Conservation (phyloP, 2,113 vertebrate species). For the Atherinomorus stipes region DNA sequence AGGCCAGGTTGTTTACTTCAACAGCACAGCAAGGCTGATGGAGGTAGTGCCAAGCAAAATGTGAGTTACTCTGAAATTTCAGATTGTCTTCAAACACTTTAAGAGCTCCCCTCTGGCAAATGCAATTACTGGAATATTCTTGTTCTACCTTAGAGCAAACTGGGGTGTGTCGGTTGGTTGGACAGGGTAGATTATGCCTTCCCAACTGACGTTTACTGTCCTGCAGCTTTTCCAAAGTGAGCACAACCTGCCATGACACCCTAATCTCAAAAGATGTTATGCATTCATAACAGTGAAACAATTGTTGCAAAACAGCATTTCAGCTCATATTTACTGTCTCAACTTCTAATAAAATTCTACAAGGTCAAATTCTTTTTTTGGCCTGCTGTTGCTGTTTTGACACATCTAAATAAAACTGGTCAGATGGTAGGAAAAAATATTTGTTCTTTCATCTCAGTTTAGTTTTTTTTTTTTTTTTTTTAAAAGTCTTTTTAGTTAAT, state of each 20-base stretch:
- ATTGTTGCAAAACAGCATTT: not conserved
- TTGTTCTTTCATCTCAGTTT: too few species aligned
- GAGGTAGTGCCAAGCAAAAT: conserved; percentile 20
- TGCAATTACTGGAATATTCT: not conserved
- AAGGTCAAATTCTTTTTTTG: not conserved
- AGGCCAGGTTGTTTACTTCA: conserved; percentile 70
- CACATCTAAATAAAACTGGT: too few species aligned
- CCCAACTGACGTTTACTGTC: not conserved
- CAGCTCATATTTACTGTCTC: not conserved
- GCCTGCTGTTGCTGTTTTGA: not conserved
- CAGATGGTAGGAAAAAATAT: too few species aligned
- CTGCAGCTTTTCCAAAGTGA: not conserved
- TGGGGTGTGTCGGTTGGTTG: not conserved
- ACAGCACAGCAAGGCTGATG: conserved; percentile 53
- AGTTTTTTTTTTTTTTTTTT: not conserved
- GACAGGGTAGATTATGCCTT: not conserved
- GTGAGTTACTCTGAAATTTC: conserved; percentile 19
- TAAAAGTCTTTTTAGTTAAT: too few species aligned
- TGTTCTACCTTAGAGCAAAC: not conserved
- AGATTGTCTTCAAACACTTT: not conserved
- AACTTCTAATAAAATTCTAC: not conserved
- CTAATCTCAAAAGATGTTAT: not conserved
- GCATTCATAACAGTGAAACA: not conserved
- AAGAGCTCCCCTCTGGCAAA: conserved; percentile 3
- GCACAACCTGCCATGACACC: not conserved